Evolutionary conservation across 2,888 invertebrate species (phyloP).

Genomic region (Caenorhabditis wallacei): DNA sequence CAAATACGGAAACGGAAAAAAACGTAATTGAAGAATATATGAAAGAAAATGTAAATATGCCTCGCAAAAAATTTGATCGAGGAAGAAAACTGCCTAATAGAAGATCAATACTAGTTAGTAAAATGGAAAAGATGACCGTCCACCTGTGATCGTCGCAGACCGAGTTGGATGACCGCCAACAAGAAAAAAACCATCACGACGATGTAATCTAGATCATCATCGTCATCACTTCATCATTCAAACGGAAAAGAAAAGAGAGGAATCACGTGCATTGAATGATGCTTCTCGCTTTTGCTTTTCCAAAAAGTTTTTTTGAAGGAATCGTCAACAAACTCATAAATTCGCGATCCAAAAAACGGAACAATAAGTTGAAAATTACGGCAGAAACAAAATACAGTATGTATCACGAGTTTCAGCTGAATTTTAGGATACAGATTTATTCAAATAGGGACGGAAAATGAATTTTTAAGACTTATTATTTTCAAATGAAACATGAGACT

Average conservation of each 20-base stretch:
- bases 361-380: neutral
- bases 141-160: conserved; percentile 18
- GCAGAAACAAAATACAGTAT: neutral
- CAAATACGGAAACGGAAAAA: conserved; percentile 1
- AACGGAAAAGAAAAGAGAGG: conserved; percentile 2
- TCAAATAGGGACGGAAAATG: too few relatives aligned
- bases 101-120: conserved; percentile 23
- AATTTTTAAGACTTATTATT: too few relatives aligned
- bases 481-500: too few relatives aligned
- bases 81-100: neutral
- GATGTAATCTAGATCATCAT: conserved; percentile 49
- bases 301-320: neutral
- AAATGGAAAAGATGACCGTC: conserved; percentile 1
- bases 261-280: conserved; percentile 26
- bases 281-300: neutral
- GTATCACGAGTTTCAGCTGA: too few relatives aligned
- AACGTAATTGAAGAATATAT: neutral
- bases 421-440: too few relatives aligned
- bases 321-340: conserved; percentile 28
- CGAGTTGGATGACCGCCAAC: conserved; percentile 20
- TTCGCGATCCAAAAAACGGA: neutral
- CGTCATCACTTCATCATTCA: conserved; percentile 13
- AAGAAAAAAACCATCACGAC: conserved; percentile 25
- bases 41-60: neutral
- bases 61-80: neutral